These are phyloP conservation scores for Drosophila rellima DNA, from an alignment of 2,888 invertebrate genomes.

Conservation along the genomic window DNA sequence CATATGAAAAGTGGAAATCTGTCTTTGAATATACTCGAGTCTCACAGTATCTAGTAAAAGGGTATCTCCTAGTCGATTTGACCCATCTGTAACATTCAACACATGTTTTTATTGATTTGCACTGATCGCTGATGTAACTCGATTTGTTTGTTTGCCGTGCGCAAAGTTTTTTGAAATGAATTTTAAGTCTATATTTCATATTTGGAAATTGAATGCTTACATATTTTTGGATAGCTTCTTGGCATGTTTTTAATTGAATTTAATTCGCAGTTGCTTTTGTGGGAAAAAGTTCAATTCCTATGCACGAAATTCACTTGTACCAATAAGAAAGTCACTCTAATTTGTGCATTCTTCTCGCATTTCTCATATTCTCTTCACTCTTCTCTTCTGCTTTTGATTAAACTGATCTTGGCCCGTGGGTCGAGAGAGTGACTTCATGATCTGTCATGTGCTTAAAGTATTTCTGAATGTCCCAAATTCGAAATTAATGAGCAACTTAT, in stretches of 20 bases:
- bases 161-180: conserved; percentile 55
- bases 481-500: conserved; percentile 17
- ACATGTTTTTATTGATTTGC: conserved; percentile 35
- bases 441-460: conserved; percentile 25
- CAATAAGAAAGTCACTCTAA: conserved; percentile 40
- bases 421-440: conserved; percentile 29
- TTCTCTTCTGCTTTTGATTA: conserved; percentile 46
- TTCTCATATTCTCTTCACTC: neutral
- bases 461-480: neutral
- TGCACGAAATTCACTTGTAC: conserved; percentile 7
- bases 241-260: conserved; percentile 64
- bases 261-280: conserved; percentile 33
- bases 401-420: conserved; percentile 51
- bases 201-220: conserved; percentile 29
- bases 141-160: conserved; percentile 46
- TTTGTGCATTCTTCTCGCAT: conserved; percentile 18
- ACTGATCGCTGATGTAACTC: conserved; percentile 52
- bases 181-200: conserved; percentile 47
- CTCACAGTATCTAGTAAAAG: neutral
- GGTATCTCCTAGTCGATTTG: neutral
- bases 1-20: too few species aligned
- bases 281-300: conserved; percentile 4
- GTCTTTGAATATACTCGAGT: neutral
- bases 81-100: neutral
- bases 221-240: conserved; percentile 53